Percentiles rank a stretch among this genome's conserved stretches.
Conservation (phyloP, 2,113 vertebrate genomes). For the Dasyprocta punctata region DNA sequence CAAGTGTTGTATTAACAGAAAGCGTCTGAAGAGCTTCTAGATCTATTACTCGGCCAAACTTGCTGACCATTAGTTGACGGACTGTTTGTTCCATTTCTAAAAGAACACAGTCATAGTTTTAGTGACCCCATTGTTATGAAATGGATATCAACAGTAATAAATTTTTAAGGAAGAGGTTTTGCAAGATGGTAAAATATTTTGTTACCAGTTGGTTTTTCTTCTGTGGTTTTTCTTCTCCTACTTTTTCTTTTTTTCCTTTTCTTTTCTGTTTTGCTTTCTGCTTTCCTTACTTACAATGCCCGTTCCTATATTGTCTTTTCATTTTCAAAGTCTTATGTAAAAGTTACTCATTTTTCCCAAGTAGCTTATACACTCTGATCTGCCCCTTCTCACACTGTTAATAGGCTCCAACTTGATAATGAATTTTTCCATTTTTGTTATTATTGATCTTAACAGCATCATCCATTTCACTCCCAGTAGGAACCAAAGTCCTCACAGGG, state of each 20-base stretch:
- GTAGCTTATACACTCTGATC: not conserved
- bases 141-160: not conserved
- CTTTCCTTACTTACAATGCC: not conserved
- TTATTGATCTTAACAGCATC: not conserved
- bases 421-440: not conserved
- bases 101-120: constrained; percentile 38
- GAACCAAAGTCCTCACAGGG: not conserved
- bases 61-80: constrained; percentile 90
- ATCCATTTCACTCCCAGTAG: not conserved
- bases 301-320: not conserved
- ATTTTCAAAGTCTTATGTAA: not conserved
- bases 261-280: not conserved
- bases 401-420: not conserved
- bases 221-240: not conserved
- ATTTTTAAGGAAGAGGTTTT: not conserved
- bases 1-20: constrained; percentile 88
- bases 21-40: constrained; percentile 92
- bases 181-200: not conserved
- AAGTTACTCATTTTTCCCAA: not conserved
- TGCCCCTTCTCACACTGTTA: not conserved
- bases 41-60: constrained; percentile 92
- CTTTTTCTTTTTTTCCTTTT: too few relatives aligned
- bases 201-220: not conserved
- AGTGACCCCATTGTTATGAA: not conserved
- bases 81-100: constrained; percentile 90